Base-by-base conservation (phyloP, 1,140 invertebrate genomes). In the Bombus breviceps region DNA sequence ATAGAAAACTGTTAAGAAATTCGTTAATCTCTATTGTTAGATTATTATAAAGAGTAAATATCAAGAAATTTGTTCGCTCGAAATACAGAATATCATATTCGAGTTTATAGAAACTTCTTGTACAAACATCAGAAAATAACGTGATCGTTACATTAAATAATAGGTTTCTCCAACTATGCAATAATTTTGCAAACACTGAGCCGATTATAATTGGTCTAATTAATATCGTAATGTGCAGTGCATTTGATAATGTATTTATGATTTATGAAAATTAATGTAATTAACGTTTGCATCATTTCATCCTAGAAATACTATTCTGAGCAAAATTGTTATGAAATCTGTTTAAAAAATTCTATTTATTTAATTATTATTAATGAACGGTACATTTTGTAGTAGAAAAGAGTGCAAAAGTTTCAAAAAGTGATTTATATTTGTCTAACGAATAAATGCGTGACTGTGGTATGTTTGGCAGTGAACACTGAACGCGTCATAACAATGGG, bases 401-500 rank as follows among this genome's bases (percentile, higher is more conserved):
- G 28, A 59, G n/a, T n/a, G 9, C 3, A 28, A n/a, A 22, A 12
- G 10, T 15, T 32, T 64, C 1, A 6, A 39, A 25, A 69, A 34
- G 1, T 6, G 18, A 22, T 53, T 53, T 53, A 22, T 53, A 39
- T 37, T 69, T 69, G 28, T 75, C 2, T 74, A 53, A 74, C 18
- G 18, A 75, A 75, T 59, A 28, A 32, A 37, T 73, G n/a, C 47
- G 22, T 34, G 2, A 34, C 18, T 64, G 10, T 64, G 10, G 0
- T 66, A 25, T 75, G 43, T 43, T 57, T 86, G 74, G 34, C 39
- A 92, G 83, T 25, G 57, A 71, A 64, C 18, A 37, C 64, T 75
- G 43, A 69, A 77, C 57, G 34, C 62, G 10, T 43, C 32, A 41
- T 5, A 83, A 93, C 86, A 77, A 95, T 95, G 95, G 96, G 95